A percentile compares a stretch with the other conserved stretches of the same genome.
phyloP scores from a whole-genome alignment of 2,888 invertebrate genomes.

The Agrochola macilenta region DNA sequence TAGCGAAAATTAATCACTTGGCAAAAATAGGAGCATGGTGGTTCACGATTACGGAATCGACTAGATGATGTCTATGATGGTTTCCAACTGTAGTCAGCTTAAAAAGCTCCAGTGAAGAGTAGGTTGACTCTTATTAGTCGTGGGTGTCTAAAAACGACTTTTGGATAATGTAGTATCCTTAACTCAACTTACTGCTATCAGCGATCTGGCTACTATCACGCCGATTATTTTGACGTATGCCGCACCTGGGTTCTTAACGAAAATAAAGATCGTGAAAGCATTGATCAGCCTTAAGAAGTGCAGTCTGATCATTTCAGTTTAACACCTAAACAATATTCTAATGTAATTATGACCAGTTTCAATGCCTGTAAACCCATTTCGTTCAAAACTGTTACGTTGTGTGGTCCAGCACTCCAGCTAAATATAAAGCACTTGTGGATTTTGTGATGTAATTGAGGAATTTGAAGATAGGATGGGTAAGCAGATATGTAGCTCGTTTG shows the following conservation, averaged over 20 bases:
- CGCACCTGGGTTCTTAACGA: neutral
- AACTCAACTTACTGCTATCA: neutral
- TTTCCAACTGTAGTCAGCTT: neutral
- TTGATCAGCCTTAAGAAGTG: neutral
- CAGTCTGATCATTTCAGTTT: neutral
- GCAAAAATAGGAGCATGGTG: too few relatives aligned
- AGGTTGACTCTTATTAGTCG: neutral
- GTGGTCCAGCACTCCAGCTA: neutral
- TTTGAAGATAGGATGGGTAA: neutral
- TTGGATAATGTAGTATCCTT: neutral
- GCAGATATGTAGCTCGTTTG: neutral
- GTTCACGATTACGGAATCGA: neutral
- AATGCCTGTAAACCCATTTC: slow-evolving; percentile 24
- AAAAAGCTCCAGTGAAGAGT: neutral
- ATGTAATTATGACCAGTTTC: neutral
- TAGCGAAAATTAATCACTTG: neutral
- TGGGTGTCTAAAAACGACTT: neutral
- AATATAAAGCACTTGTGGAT: slow-evolving; percentile 12
- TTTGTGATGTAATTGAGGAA: neutral
- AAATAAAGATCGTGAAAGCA: neutral
- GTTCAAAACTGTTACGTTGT: neutral
- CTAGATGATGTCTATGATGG: neutral
- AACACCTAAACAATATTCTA: neutral
- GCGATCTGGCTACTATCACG: neutral
- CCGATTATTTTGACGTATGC: neutral